These are phyloP conservation scores for Struthidea cinerea DNA, from an alignment of 2,113 vertebrate species.

Conservation along the genomic window DNA sequence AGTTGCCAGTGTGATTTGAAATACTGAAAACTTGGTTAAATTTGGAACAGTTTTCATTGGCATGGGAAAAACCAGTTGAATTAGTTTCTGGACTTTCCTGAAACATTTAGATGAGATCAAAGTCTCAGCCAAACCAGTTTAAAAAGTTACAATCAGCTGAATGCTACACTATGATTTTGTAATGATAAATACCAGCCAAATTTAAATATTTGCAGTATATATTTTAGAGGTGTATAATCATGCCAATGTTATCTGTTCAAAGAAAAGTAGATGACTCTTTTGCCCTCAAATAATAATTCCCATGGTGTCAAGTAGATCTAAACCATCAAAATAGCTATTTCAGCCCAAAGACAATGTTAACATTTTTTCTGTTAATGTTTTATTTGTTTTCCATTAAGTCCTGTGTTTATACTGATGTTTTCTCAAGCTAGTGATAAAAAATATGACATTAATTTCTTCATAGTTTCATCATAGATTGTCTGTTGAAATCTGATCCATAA, in stretches of 20 bases:
- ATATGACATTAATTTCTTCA: constrained; percentile 33
- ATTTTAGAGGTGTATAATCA: background rate
- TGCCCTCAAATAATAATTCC: background rate
- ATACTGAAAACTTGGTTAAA: background rate
- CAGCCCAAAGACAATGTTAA: background rate
- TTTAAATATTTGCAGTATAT: background rate
- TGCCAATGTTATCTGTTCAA: background rate
- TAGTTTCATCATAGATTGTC: constrained; percentile 51
- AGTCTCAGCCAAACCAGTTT: background rate
- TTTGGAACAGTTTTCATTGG: background rate
- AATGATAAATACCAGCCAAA: background rate
- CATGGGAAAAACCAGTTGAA: background rate
- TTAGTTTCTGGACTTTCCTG: background rate
- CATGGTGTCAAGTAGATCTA: background rate
- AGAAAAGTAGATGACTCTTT: background rate
- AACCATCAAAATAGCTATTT: background rate
- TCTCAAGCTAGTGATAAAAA: constrained; percentile 38
- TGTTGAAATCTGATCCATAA: constrained; percentile 70
- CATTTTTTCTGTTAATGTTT: background rate
- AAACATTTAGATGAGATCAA: background rate
- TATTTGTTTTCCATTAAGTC: background rate
- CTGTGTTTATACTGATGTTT: constrained; percentile 20
- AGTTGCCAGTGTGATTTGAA: background rate
- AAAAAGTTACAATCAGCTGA: background rate
- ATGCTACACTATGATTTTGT: background rate